Conservation (phyloP, 2,113 vertebrate species). For the Polyodon spathula region DNA sequence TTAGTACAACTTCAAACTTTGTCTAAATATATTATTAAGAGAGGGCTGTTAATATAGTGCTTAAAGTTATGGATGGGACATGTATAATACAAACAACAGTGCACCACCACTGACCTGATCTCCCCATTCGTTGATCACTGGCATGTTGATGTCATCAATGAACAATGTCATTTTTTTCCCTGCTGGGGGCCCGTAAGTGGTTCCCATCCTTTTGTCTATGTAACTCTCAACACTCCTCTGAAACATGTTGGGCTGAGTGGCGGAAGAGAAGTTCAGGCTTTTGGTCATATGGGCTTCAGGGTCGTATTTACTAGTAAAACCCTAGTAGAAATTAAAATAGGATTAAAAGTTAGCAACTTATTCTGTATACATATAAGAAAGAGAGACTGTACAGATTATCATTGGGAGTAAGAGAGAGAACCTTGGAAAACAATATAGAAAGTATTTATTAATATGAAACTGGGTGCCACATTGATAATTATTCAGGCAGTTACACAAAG, state of each 20-base stretch:
- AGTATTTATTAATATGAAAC: neutral
- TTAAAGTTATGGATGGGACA: too few species aligned
- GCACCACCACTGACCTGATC: constrained; percentile 59
- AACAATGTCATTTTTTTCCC: constrained; percentile 73
- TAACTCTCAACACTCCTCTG: constrained; percentile 71
- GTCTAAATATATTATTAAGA: too few species aligned
- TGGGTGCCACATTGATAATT: too few species aligned
- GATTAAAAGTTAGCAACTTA: neutral
- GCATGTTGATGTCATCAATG: constrained; percentile 79
- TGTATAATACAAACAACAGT: neutral
- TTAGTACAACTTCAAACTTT: too few species aligned
- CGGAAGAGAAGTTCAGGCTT: constrained; percentile 69
- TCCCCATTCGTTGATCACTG: constrained; percentile 77
- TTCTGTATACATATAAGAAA: neutral
- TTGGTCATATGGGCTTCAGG: constrained; percentile 63
- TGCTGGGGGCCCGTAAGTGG: constrained; percentile 64
- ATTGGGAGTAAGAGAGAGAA: too few species aligned
- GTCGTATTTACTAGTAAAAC: constrained; percentile 61
- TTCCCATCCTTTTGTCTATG: constrained; percentile 69
- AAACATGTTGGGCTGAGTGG: constrained; percentile 69
- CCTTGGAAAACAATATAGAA: neutral
- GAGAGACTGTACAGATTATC: too few species aligned
- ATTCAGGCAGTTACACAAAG: too few species aligned
- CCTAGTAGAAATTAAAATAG: constrained; percentile 46
- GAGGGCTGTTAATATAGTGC: too few species aligned